Evolutionary conservation across 2,113 vertebrate genomes (phyloP).

Genomic region (Plecturocebus donacophilus): DNA sequence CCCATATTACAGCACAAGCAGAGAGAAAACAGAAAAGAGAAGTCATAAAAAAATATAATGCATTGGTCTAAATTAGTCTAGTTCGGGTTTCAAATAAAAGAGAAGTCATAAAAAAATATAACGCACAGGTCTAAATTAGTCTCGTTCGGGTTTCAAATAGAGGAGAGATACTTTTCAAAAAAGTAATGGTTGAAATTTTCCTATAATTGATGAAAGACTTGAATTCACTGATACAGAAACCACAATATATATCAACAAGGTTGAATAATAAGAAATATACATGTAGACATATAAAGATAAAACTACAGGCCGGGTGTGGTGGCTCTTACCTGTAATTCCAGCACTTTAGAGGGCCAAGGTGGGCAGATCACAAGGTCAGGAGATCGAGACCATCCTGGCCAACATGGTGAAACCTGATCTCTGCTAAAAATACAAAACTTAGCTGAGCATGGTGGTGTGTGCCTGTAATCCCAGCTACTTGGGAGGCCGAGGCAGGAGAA

Average conservation of each 20-base stretch:
- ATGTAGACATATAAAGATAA: background rate
- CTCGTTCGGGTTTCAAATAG: background rate
- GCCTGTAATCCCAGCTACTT: too few relatives aligned
- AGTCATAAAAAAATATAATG: background rate
- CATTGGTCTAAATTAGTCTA: background rate
- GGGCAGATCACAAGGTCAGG: too few relatives aligned
- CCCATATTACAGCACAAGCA: background rate
- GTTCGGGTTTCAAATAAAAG: background rate
- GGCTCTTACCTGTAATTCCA: too few relatives aligned
- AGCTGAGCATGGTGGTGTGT: too few relatives aligned
- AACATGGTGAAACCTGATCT: too few relatives aligned
- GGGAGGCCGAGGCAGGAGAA: too few relatives aligned
- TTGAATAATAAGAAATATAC: background rate
- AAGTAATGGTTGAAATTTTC: background rate
- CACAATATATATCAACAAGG: background rate
- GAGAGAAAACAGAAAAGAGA: background rate
- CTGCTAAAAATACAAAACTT: too few relatives aligned
- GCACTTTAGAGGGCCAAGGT: too few relatives aligned
- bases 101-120: background rate
- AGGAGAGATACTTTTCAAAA: background rate
- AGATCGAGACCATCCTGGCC: too few relatives aligned
- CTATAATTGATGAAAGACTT: background rate
- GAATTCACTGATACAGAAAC: background rate
- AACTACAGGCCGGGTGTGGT: background rate
- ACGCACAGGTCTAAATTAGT: background rate